phyloP scores from a whole-genome alignment of 35 echinoderm and acorn worm genomes.

The Ophioderma brevispina region DNA sequence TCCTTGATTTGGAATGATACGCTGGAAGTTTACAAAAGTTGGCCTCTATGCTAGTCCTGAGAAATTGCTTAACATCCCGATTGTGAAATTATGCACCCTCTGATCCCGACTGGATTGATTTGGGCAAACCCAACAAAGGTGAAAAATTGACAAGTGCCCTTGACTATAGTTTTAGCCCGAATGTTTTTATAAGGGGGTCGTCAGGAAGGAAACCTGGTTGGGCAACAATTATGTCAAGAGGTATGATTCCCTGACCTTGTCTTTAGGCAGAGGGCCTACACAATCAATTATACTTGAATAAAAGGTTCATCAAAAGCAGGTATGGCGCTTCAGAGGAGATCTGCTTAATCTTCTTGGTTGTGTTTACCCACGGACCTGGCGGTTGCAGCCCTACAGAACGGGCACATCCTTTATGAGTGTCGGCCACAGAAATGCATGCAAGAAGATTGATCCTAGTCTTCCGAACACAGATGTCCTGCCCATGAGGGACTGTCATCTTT shows the following conservation, averaged over 20 bases:
- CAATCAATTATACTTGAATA: conserved; percentile 58
- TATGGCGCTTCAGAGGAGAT: conserved; percentile 52
- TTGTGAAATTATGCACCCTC: conserved; percentile 75
- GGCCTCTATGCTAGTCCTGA: conserved; percentile 43
- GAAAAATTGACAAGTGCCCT: conserved; percentile 46
- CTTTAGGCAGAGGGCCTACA: conserved; percentile 62
- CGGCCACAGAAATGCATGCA: conserved; percentile 70
- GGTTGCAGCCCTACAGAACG: conserved; percentile 45
- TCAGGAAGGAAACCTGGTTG: conserved; percentile 62
- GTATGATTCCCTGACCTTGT: conserved; percentile 53
- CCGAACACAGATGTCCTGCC: conserved; percentile 40
- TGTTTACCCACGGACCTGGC: conserved; percentile 69
- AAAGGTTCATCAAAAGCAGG: conserved; percentile 62
- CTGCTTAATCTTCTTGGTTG: conserved; percentile 4
- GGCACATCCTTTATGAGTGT: conserved; percentile 27
- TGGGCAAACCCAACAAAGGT: conserved; percentile 42
- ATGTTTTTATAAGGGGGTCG: conserved; percentile 52
- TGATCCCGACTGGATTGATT: conserved; percentile 59
- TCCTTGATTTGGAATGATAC: conserved; percentile 61
- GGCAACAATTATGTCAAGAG: conserved; percentile 52
- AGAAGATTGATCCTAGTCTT: conserved; percentile 50
- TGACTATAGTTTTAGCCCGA: conserved; percentile 33
- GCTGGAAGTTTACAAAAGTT: conserved; percentile 16
- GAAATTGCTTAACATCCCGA: conserved; percentile 52
- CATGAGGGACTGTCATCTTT: conserved; percentile 52